Conservation (phyloP, 2,113 vertebrate species). For the Cyphomyrus plagiostoma region DNA sequence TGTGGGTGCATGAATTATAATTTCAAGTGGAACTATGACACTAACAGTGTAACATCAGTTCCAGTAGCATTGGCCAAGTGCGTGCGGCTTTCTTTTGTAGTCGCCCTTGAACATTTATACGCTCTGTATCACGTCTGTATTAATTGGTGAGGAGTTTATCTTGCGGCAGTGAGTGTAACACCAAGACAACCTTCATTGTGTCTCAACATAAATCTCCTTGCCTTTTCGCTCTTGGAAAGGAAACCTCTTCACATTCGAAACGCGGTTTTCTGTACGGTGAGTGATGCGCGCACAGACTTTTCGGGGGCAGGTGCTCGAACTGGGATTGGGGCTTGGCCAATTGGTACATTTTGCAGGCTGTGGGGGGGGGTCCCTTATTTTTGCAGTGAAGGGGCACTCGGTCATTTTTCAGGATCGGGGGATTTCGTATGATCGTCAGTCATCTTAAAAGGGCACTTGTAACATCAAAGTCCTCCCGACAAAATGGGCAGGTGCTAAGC, state of each 20-base stretch:
- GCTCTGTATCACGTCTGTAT: slow-evolving; percentile 42
- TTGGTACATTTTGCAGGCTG: neutral
- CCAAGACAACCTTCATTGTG: neutral
- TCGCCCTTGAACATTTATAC: neutral
- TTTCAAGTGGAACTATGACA: slow-evolving; percentile 51
- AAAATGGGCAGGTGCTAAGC: neutral
- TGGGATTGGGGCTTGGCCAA: neutral
- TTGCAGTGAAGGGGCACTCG: neutral
- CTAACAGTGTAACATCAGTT: slow-evolving; percentile 46
- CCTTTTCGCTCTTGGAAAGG: neutral
- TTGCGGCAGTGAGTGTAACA: neutral
- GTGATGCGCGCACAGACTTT: neutral
- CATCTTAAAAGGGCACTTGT: neutral
- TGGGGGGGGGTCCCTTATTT: neutral
- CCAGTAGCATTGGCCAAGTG: slow-evolving; percentile 14
- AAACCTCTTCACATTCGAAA: neutral
- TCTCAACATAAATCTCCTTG: neutral
- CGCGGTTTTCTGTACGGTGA: neutral
- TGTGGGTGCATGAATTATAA: slow-evolving; percentile 57
- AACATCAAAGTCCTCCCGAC: neutral
- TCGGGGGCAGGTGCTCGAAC: neutral
- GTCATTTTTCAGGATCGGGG: neutral
- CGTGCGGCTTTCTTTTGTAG: neutral
- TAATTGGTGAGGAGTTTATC: neutral
- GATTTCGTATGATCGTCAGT: neutral